Evolutionary conservation across 2,797 vertebrate species (phyloP).

Genomic region (Phoeniculus purpureus): DNA sequence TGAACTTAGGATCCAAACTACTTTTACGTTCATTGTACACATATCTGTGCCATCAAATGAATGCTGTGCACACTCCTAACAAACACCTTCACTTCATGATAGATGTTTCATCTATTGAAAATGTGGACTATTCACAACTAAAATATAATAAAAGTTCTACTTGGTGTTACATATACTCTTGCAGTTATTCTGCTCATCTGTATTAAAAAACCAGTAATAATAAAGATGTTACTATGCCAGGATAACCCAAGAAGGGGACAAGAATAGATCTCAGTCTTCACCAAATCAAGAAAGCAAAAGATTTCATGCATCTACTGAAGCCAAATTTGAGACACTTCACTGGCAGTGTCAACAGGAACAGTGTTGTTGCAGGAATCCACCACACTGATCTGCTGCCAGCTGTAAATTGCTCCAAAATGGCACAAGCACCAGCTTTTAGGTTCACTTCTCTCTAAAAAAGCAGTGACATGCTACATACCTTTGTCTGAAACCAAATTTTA

Average conservation of each 20-base stretch:
- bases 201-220: background rate
- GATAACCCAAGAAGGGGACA: background rate
- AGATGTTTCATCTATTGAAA: background rate
- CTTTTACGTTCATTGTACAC: background rate
- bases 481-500: background rate
- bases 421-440: background rate
- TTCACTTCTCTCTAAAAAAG: background rate
- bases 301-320: background rate
- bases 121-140: background rate
- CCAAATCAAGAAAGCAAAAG: background rate
- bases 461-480: background rate
- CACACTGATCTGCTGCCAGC: background rate
- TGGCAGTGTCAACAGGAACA: background rate
- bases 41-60: background rate
- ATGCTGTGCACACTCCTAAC: background rate
- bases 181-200: background rate
- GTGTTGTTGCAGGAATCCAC: background rate
- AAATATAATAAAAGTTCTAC: background rate
- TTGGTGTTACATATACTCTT: background rate
- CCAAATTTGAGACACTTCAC: background rate
- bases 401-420: background rate
- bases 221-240: background rate
- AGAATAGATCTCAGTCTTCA: background rate
- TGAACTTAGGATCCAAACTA: background rate
- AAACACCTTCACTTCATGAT: background rate